Evolutionary conservation across 1,140 invertebrate species (phyloP), one percentile per base, ranked within the genome.

Genomic region (Homalodisca vitripennis): DNA sequence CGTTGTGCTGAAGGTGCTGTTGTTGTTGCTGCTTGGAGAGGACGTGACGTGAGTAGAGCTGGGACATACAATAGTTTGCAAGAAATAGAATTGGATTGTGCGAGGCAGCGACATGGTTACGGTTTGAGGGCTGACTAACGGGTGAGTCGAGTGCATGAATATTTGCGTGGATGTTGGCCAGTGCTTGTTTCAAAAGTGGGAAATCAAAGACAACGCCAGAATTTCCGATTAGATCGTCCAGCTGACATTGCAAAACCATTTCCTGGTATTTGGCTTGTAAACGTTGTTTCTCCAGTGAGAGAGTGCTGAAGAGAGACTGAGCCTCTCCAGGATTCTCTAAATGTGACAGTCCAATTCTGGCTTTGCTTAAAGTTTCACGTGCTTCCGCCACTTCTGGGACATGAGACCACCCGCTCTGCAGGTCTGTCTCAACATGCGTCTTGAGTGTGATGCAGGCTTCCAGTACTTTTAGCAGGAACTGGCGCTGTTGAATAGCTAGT

Each of bases 401-500:
- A 62, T 87, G 84, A 20, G 83, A 84, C 80, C 83, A 83, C 66
- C 86, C 87, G 73, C 86, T 89, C 41, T 88, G 85, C 24, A 90
- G 79, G 74, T 90, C 88, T 1, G 86, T 85, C 78, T 90, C 88
- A 22, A 90, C 85, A 76, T 89, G 87, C 26, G 86, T 87, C 74
- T 90, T 90, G 53, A 90, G 78, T 62, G 87, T 88, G 13, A 88
- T 87, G 76, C 88, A 88, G 14, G 88, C 86, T 73, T 90, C 88
- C 29, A 89, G 80, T n/a, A 90, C 88, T 77, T 89, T 88, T 63
- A 89, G 82, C 47, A 91, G 77, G 73, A 91, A 87, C 71, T 87
- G 86, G 51, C 89, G 82, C 77, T 90, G 89, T 71, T 87, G 86
- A 77, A 82, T 81, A 46, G 85, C 85, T 73, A 91, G 79, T 74